Percentiles rank a stretch among this genome's conserved stretches.
Conservation (phyloP, 64 coral and sea anemone species). For the Pocillopora verrucosa region DNA sequence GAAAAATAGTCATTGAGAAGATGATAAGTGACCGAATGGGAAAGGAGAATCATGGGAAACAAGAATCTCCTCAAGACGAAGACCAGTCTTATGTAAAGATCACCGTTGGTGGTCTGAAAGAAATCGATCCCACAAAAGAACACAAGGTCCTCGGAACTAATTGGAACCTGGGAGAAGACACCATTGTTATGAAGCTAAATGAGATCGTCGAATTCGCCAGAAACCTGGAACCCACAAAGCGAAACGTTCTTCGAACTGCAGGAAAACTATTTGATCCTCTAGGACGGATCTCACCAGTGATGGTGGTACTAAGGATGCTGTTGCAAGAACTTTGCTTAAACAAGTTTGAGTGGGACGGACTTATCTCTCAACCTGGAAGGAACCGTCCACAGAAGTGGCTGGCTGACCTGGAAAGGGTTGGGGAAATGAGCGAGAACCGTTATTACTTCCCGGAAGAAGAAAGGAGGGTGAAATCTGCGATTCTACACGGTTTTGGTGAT, state of each 20-base stretch:
- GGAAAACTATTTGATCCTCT: conserved; percentile 51
- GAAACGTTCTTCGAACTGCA: conserved; percentile 35
- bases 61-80: background rate
- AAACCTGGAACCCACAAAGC: conserved; percentile 10
- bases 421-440: background rate
- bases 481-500: conserved; percentile 61
- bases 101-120: conserved; percentile 52
- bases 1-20: background rate
- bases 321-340: conserved; percentile 35
- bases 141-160: conserved; percentile 54
- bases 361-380: background rate
- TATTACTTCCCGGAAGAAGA: conserved; percentile 23
- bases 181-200: conserved; percentile 21
- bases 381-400: conserved; percentile 1
- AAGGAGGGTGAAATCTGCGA: background rate
- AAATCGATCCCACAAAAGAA: conserved; percentile 51
- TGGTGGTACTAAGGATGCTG: conserved; percentile 40
- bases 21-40: background rate
- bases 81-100: conserved; percentile 55
- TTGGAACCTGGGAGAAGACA: conserved; percentile 39
- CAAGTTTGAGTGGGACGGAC: conserved; percentile 31
- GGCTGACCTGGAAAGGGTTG: conserved; percentile 17
- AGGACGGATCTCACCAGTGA: conserved; percentile 30
- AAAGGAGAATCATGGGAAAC: conserved; percentile 7
- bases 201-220: conserved; percentile 32